These are phyloP conservation scores for Muraenolepis orangiensis DNA, from an alignment of 2,797 vertebrate species.

Conservation along the genomic window DNA sequence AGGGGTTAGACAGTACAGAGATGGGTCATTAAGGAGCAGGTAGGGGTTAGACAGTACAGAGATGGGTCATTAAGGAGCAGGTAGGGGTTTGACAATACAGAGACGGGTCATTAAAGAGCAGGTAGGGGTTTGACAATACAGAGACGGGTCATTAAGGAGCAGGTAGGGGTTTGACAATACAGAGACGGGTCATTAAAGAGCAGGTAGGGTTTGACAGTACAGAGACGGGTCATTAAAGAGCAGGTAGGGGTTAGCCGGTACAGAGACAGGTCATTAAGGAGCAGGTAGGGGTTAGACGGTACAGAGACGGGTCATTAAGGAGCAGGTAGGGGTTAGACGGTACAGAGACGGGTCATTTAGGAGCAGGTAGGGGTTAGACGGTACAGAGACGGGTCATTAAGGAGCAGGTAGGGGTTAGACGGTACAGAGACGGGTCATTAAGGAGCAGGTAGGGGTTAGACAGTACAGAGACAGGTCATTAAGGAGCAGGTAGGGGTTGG, in stretches of 20 bases:
- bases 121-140: too few species aligned
- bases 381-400: not conserved
- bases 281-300: not conserved
- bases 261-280: not conserved
- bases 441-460: conserved; percentile 1
- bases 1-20: not conserved
- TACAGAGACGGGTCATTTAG: not conserved
- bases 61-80: not conserved
- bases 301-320: not conserved
- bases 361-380: not conserved
- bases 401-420: conserved; percentile 1
- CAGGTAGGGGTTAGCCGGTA: not conserved
- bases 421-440: not conserved
- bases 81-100: not conserved
- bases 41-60: not conserved
- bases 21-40: too few species aligned
- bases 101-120: not conserved
- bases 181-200: too few species aligned
- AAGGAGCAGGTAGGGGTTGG: not conserved
- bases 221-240: too few species aligned
- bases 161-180: too few species aligned
- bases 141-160: too few species aligned
- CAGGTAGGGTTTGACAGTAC: too few species aligned
- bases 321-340: not conserved
- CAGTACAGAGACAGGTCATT: not conserved